Evolutionary conservation across 1,140 invertebrate genomes (phyloP).

Genomic region (Lucilia cuprina): DNA sequence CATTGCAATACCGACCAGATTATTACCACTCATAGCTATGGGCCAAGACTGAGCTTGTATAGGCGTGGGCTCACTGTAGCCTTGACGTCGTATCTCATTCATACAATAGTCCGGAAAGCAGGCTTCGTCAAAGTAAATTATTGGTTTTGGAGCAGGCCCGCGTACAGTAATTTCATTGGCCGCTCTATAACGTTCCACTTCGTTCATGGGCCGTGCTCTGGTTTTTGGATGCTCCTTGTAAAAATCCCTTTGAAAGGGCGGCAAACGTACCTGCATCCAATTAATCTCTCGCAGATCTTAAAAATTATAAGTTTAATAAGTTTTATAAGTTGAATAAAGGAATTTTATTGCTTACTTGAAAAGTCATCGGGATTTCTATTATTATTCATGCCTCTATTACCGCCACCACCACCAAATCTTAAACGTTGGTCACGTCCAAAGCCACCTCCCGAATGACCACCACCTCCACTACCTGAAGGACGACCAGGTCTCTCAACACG

Average conservation of each 20-base stretch:
- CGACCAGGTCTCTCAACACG: constrained; percentile 27
- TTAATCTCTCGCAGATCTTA: constrained; percentile 47
- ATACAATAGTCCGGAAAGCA: constrained; percentile 81
- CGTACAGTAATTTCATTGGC: constrained; percentile 81
- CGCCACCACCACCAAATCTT: constrained; percentile 38
- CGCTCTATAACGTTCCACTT: constrained; percentile 77
- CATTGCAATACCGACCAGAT: constrained; percentile 92
- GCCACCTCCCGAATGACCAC: constrained; percentile 25
- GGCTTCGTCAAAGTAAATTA: constrained; percentile 81
- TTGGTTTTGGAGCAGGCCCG: constrained; percentile 78
- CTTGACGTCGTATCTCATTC: constrained; percentile 68
- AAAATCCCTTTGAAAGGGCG: constrained; percentile 92
- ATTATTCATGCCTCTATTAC: constrained; percentile 40
- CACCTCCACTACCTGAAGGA: constrained; percentile 40
- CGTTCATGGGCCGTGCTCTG: constrained; percentile 71
- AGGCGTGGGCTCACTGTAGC: constrained; percentile 81
- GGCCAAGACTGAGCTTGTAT: constrained; percentile 92
- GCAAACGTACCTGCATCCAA: constrained; percentile 68
- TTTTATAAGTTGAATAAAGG: background rate
- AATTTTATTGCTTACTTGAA: constrained; percentile 36
- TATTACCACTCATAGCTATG: constrained; percentile 85
- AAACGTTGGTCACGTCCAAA: background rate
- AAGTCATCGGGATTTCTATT: constrained; percentile 41
- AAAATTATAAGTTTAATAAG: background rate
- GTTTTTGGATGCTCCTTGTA: constrained; percentile 83